Evolutionary conservation across 2,797 vertebrate genomes (phyloP).

Genomic region (Lates japonicus): DNA sequence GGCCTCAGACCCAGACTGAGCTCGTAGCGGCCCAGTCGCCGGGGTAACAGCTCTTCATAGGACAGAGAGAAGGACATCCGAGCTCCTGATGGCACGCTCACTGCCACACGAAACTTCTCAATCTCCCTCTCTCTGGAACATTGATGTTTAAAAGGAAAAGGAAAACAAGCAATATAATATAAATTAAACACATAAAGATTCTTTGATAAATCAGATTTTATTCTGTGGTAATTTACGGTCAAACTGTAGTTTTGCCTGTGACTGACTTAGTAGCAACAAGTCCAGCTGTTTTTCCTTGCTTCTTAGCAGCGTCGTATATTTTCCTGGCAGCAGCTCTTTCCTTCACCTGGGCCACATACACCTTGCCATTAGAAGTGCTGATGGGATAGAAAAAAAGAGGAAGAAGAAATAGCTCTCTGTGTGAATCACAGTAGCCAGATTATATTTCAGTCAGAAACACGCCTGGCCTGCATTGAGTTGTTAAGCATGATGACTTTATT

Average conservation of each 20-base stretch:
- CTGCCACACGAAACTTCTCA: constrained; percentile 89
- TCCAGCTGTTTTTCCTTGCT: constrained; percentile 89
- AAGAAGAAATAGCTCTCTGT: constrained; percentile 66
- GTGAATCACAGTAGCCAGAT: constrained; percentile 62
- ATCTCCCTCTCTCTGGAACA: constrained; percentile 86
- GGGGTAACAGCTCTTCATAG: constrained; percentile 88
- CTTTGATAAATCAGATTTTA: neutral
- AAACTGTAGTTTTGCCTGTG: neutral
- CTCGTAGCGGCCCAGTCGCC: constrained; percentile 87
- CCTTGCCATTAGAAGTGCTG: constrained; percentile 87
- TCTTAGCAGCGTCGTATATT: constrained; percentile 90
- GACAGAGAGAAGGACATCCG: constrained; percentile 84
- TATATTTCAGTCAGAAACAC: constrained; percentile 64
- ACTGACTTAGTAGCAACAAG: constrained; percentile 90
- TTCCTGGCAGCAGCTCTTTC: constrained; percentile 90
- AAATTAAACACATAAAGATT: neutral
- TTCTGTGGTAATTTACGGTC: neutral
- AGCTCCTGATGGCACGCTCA: constrained; percentile 85
- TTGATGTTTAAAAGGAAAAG: neutral
- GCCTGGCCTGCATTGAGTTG: constrained; percentile 16
- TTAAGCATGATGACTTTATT: constrained; percentile 39
- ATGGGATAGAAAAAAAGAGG: constrained; percentile 56
- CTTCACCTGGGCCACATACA: constrained; percentile 89
- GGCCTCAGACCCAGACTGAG: constrained; percentile 86
- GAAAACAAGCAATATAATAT: neutral